phyloP scores from a whole-genome alignment of 2,888 invertebrate genomes.

The Cataglyphis livida region DNA sequence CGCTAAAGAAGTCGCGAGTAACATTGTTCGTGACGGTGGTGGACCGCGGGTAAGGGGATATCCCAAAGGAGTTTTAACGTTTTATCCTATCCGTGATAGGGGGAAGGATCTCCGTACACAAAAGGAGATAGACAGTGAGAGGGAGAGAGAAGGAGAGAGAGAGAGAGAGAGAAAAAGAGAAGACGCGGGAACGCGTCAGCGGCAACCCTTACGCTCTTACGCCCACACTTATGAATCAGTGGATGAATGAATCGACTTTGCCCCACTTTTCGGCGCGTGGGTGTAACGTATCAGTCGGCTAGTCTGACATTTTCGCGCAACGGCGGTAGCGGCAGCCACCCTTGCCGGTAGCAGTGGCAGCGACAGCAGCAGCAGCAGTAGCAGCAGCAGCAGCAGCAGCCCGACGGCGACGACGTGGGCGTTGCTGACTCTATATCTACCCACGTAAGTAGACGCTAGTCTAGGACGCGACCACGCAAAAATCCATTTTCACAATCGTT shows the following conservation, averaged over 20 bases:
- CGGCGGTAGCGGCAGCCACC: conserved; percentile 62
- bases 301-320: conserved; percentile 80
- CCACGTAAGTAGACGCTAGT: conserved; percentile 73
- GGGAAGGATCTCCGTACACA: conserved; percentile 48
- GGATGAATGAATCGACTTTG: conserved; percentile 82
- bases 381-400: conserved; percentile 62
- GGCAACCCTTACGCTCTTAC: conserved; percentile 56
- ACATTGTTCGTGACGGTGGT: conserved; percentile 23
- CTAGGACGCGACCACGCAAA: conserved; percentile 79
- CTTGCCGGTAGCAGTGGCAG: conserved; percentile 48
- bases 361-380: conserved; percentile 66
- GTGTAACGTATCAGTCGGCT: conserved; percentile 76
- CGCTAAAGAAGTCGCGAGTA: conserved; percentile 40
- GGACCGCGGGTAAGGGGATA: conserved; percentile 26
- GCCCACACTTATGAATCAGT: conserved; percentile 78
- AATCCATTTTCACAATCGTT: conserved; percentile 77
- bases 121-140: conserved; percentile 20
- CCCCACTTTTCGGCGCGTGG: conserved; percentile 80
- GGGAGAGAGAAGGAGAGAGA: conserved; percentile 6
- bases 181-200: conserved; percentile 28
- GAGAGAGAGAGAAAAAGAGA: conserved; percentile 23
- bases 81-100: conserved; percentile 37
- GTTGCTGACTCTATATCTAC: conserved; percentile 77
- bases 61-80: conserved; percentile 42
- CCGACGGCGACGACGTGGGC: conserved; percentile 82